A percentile compares a stretch with the other conserved stretches of the same genome.
Evolutionary conservation across 1,140 invertebrate genomes (phyloP).

Genomic region (Armadillidium nasatum): DNA sequence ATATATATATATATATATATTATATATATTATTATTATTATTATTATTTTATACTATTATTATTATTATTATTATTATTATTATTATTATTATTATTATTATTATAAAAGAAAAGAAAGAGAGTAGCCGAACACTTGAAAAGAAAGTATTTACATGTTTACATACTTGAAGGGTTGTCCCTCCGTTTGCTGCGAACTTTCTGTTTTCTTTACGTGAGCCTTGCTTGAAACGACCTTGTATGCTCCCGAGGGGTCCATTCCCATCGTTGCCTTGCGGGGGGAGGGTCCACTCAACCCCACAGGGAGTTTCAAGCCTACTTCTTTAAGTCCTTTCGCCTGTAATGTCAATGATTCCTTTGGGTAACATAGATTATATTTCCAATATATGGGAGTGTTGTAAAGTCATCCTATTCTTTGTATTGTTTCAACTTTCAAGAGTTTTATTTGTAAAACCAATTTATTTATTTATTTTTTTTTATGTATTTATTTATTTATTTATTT

Average conservation of each 20-base stretch:
- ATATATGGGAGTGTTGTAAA: not conserved
- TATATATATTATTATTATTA: no score
- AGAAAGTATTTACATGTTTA: not conserved
- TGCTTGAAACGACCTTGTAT: constrained; percentile 40
- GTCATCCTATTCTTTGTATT: no score
- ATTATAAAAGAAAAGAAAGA: not conserved
- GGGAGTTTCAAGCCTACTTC: constrained; percentile 36
- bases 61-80: not conserved
- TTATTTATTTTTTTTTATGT: no score
- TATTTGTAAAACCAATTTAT: no score
- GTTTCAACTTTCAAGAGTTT: no score
- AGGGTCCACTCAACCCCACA: constrained; percentile 35
- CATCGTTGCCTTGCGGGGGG: constrained; percentile 29
- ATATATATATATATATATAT: no score
- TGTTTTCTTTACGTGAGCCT: constrained; percentile 50
- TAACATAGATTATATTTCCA: not conserved
- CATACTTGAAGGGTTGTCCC: constrained; percentile 56
- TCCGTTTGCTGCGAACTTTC: constrained; percentile 60
- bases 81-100: constrained; percentile 1
- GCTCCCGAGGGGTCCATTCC: constrained; percentile 33
- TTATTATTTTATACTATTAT: no score
- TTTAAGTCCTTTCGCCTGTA: constrained; percentile 47
- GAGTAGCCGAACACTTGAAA: no score
- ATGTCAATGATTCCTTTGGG: not conserved
- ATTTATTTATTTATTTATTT: no score